Evolutionary conservation across 2,113 vertebrate species (phyloP).

Genomic region (Thunnus thynnus): DNA sequence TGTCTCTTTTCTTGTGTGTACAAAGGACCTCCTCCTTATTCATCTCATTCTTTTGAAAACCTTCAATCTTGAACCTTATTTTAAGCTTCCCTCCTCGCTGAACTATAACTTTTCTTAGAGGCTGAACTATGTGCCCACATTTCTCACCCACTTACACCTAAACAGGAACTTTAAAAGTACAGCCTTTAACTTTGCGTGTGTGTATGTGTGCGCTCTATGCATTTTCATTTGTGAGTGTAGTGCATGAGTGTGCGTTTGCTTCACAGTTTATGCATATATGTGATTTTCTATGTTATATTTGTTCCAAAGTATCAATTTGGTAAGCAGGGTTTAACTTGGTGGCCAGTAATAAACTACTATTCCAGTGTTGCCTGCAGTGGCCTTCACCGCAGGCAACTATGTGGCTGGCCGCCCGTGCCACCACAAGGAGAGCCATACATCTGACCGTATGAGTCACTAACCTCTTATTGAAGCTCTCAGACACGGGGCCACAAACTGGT

Average conservation of each 20-base stretch:
- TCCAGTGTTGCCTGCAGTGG: slow-evolving; percentile 71
- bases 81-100: slow-evolving; percentile 47
- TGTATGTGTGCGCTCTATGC: slow-evolving; percentile 12
- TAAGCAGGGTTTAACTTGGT: slow-evolving; percentile 74
- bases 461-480: slow-evolving; percentile 33
- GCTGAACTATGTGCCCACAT: slow-evolving; percentile 61
- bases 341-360: slow-evolving; percentile 84
- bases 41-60: slow-evolving; percentile 22
- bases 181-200: slow-evolving; percentile 52
- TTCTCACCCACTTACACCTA: slow-evolving; percentile 80
- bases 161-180: slow-evolving; percentile 77
- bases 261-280: slow-evolving; percentile 75
- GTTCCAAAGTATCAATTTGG: slow-evolving; percentile 80
- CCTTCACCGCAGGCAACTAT: slow-evolving; percentile 75
- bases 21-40: neutral
- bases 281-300: slow-evolving; percentile 83
- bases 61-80: slow-evolving; percentile 49
- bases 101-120: slow-evolving; percentile 60
- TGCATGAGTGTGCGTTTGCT: slow-evolving; percentile 62
- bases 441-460: slow-evolving; percentile 62
- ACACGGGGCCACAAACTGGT: slow-evolving; percentile 27
- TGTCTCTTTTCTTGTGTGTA: slow-evolving; percentile 1
- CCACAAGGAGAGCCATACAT: slow-evolving; percentile 64
- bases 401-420: slow-evolving; percentile 63
- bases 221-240: slow-evolving; percentile 29